Conservation (phyloP, 2,888 invertebrate species). For the Napeogenes inachia region DNA sequence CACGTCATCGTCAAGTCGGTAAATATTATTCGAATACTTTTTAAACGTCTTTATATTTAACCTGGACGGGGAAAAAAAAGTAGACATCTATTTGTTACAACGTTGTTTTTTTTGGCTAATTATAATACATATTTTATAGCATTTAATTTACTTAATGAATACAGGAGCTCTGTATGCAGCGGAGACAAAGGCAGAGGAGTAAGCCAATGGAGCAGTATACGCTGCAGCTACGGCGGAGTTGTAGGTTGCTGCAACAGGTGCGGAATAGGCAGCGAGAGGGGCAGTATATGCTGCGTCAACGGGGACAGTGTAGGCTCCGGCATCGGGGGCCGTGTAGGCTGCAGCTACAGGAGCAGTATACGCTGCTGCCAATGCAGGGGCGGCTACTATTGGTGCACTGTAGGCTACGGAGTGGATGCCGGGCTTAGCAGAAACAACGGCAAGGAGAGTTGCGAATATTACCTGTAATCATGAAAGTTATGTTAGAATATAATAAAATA, state of each 20-base stretch:
- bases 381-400: slow-evolving; percentile 33
- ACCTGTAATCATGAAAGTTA: slow-evolving; percentile 41
- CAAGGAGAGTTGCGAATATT: slow-evolving; percentile 54
- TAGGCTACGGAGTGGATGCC: slow-evolving; percentile 43
- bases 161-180: slow-evolving; percentile 36
- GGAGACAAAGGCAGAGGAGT: slow-evolving; percentile 36
- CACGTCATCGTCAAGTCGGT: too few species aligned
- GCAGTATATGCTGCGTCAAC: slow-evolving; percentile 22
- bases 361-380: slow-evolving; percentile 43
- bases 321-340: slow-evolving; percentile 36
- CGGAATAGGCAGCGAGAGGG: too few species aligned
- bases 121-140: slow-evolving; percentile 21
- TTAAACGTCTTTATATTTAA: too few species aligned
- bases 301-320: slow-evolving; percentile 36
- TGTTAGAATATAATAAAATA: too few species aligned
- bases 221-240: slow-evolving; percentile 27
- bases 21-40: too few species aligned
- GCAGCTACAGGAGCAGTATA: slow-evolving; percentile 46
- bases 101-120: too few species aligned
- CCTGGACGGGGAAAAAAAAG: too few species aligned
- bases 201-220: slow-evolving; percentile 26
- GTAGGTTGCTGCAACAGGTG: slow-evolving; percentile 27
- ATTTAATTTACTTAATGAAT: slow-evolving; percentile 24
- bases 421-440: slow-evolving; percentile 37
- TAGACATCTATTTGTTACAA: too few species aligned